Percentiles rank a stretch among this genome's conserved stretches.
Conservation (phyloP, 2,888 invertebrate species). For the Melanchra persicariae region DNA sequence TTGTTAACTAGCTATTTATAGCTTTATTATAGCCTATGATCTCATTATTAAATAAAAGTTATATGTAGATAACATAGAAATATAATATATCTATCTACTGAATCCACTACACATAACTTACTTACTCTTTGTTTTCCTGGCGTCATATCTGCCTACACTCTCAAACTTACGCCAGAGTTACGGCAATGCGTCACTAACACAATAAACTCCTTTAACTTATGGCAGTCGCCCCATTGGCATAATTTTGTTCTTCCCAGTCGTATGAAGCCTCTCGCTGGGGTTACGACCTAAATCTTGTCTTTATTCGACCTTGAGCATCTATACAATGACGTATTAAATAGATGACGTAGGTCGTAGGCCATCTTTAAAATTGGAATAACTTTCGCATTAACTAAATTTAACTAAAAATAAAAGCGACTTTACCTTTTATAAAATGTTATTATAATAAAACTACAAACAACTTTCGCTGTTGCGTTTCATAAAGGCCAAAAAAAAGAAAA, state of each 20-base stretch:
- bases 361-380: slow-evolving; percentile 44
- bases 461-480: slow-evolving; percentile 40
- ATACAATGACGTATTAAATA: slow-evolving; percentile 7
- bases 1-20: too few species aligned
- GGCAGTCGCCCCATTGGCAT: slow-evolving; percentile 47
- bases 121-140: slow-evolving; percentile 18
- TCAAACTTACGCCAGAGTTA: slow-evolving; percentile 40
- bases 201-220: slow-evolving; percentile 53
- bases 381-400: background rate
- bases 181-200: slow-evolving; percentile 54
- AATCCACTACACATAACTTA: background rate
- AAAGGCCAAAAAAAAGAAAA: slow-evolving; percentile 13
- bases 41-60: background rate
- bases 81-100: background rate
- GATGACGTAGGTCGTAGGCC: background rate
- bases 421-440: slow-evolving; percentile 30
- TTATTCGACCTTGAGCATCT: slow-evolving; percentile 30
- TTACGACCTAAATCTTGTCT: slow-evolving; percentile 40
- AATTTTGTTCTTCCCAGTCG: slow-evolving; percentile 55
- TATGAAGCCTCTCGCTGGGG: slow-evolving; percentile 25
- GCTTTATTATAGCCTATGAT: background rate
- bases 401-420: slow-evolving; percentile 13
- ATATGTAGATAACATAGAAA: background rate
- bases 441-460: slow-evolving; percentile 21
- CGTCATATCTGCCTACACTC: slow-evolving; percentile 1